phyloP scores from a whole-genome alignment of 2,797 vertebrate species.

The Hephaestus fuliginosus region DNA sequence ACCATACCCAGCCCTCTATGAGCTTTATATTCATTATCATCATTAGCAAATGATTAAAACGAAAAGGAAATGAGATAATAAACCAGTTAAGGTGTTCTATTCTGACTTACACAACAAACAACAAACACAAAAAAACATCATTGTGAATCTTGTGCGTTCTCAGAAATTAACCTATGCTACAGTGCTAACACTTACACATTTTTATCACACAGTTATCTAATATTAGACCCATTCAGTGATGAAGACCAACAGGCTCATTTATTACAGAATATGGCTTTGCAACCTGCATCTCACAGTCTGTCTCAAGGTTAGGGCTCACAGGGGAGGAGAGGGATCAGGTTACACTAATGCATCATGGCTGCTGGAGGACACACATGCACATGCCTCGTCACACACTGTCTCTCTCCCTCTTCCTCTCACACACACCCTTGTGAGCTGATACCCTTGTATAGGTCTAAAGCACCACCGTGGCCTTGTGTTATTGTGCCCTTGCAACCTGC shows the following conservation, averaged over 20 bases:
- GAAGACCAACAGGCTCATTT: slow-evolving; percentile 63
- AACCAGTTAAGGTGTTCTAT: background rate
- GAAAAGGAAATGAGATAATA: background rate
- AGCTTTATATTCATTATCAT: background rate
- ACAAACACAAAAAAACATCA: background rate
- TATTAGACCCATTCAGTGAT: slow-evolving; percentile 52
- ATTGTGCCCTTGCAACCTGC: slow-evolving; percentile 54
- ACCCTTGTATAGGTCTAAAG: slow-evolving; percentile 57
- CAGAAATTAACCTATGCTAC: background rate
- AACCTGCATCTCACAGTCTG: slow-evolving; percentile 72
- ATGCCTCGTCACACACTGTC: slow-evolving; percentile 68
- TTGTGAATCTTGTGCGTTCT: no score
- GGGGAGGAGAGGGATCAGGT: slow-evolving; percentile 77
- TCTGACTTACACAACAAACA: background rate
- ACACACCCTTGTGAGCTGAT: slow-evolving; percentile 62
- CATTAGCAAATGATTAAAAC: background rate
- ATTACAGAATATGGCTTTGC: slow-evolving; percentile 59
- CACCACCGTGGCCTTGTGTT: slow-evolving; percentile 50
- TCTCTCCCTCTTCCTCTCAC: slow-evolving; percentile 36
- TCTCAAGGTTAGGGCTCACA: slow-evolving; percentile 82
- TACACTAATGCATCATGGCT: slow-evolving; percentile 84
- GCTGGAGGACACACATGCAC: slow-evolving; percentile 78
- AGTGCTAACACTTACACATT: background rate
- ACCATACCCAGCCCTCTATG: background rate
- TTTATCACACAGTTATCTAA: slow-evolving; percentile 36